phyloP scores from a whole-genome alignment of 2,113 vertebrate genomes.

The Cichladusa arquata region DNA sequence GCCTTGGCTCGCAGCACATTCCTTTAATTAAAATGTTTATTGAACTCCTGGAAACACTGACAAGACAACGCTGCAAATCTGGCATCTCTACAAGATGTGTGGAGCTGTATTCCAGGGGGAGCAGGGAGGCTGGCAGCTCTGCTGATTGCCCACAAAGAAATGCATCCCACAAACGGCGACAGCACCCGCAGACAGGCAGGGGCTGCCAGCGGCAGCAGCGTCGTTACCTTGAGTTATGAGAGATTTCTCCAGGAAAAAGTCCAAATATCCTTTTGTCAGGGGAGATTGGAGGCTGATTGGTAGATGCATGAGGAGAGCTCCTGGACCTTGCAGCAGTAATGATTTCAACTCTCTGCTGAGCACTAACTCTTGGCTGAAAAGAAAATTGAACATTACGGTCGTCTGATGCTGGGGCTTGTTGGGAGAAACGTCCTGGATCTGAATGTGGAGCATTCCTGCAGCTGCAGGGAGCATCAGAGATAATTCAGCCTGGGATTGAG shows the following conservation, averaged over 20 bases:
- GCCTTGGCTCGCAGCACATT: neutral
- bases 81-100: constrained; percentile 34
- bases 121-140: neutral
- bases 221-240: constrained; percentile 66
- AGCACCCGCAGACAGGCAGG: neutral
- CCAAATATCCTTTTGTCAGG: constrained; percentile 63
- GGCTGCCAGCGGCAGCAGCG: neutral
- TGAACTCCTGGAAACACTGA: constrained; percentile 38
- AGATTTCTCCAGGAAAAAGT: constrained; percentile 54
- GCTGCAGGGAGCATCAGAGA: constrained; percentile 15
- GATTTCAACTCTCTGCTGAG: constrained; percentile 65
- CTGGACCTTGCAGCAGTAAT: constrained; percentile 41
- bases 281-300: constrained; percentile 61
- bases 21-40: constrained; percentile 65
- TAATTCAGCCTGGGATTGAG: neutral
- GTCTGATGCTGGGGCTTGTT: neutral
- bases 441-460: constrained; percentile 9
- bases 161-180: constrained; percentile 22
- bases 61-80: constrained; percentile 40
- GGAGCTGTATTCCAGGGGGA: neutral
- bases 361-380: constrained; percentile 65
- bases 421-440: constrained; percentile 29
- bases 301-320: constrained; percentile 49
- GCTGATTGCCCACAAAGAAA: constrained; percentile 45
- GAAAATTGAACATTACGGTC: constrained; percentile 61